These are phyloP conservation scores for Danaus chrysippus DNA, from an alignment of 2,888 invertebrate genomes.

Conservation along the genomic window DNA sequence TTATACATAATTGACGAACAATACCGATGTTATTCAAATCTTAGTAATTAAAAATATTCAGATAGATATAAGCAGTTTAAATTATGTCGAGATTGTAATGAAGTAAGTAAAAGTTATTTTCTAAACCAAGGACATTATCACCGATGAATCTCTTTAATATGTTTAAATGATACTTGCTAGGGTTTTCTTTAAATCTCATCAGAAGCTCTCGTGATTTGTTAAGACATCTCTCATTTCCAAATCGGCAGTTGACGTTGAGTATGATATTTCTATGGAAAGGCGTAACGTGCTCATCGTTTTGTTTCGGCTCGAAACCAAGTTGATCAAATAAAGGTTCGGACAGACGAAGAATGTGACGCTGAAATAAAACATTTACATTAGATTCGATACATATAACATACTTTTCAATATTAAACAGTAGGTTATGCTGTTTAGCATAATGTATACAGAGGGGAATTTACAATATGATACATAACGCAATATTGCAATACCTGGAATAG, in stretches of 20 bases:
- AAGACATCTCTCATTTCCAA: slow-evolving; percentile 57
- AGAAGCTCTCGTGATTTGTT: slow-evolving; percentile 50
- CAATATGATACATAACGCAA: slow-evolving; percentile 5
- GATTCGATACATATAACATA: too few relatives aligned
- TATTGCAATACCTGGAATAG: slow-evolving; percentile 50
- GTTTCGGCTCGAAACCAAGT: slow-evolving; percentile 51
- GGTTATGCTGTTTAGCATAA: neutral
- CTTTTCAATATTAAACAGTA: too few relatives aligned
- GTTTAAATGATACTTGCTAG: slow-evolving; percentile 49
- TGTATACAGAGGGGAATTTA: neutral
- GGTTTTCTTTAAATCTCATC: slow-evolving; percentile 54
- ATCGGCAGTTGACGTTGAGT: slow-evolving; percentile 58
- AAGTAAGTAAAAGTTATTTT: too few relatives aligned
- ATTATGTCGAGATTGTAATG: too few relatives aligned
- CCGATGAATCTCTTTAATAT: neutral
- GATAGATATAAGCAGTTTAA: too few relatives aligned
- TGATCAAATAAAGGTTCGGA: slow-evolving; percentile 54
- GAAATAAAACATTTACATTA: slow-evolving; percentile 18
- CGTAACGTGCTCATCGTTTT: slow-evolving; percentile 58
- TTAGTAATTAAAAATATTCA: too few relatives aligned
- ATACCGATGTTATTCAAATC: too few relatives aligned
- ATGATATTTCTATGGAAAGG: slow-evolving; percentile 65
- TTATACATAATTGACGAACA: too few relatives aligned
- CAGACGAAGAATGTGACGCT: slow-evolving; percentile 56
- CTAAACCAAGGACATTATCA: neutral